Percentiles rank a stretch among this genome's conserved stretches.
Evolutionary conservation across 2,797 vertebrate species (phyloP).

Genomic region (Columba guinea): DNA sequence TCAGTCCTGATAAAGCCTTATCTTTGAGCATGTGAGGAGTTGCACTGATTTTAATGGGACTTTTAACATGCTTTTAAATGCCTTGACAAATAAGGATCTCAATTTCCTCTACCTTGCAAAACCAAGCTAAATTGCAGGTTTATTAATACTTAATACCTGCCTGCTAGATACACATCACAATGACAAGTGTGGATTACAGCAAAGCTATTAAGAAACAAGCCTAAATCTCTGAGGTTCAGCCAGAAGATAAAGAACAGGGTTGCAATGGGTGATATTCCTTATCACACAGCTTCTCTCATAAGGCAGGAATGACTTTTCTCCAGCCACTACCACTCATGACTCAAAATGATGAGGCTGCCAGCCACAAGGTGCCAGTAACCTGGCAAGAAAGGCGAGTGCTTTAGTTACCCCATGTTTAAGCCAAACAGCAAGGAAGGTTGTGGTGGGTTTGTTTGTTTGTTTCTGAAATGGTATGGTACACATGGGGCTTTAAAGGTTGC

Average conservation of each 20-base stretch:
- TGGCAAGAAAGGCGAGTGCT: neutral
- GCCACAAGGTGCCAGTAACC: neutral
- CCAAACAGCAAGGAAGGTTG: neutral
- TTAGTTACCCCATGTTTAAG: neutral
- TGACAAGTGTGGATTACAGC: slow-evolving; percentile 24
- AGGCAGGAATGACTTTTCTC: neutral
- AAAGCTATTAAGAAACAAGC: slow-evolving; percentile 17
- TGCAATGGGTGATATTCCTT: neutral
- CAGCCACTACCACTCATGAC: neutral
- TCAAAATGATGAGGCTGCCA: neutral
- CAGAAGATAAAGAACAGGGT: neutral
- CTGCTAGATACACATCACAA: neutral
- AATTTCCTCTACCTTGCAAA: neutral
- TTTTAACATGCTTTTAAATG: slow-evolving; percentile 20
- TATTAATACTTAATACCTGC: slow-evolving; percentile 54
- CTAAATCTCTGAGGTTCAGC: neutral
- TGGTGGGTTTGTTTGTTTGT: neutral
- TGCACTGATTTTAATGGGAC: slow-evolving; percentile 13
- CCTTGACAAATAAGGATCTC: slow-evolving; percentile 25
- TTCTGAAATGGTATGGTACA: neutral
- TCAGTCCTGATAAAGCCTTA: slow-evolving; percentile 2
- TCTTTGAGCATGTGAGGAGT: neutral
- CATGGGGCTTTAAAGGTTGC: neutral
- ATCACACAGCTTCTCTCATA: neutral
- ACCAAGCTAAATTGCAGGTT: slow-evolving; percentile 26